A percentile compares a stretch with the other conserved stretches of the same genome.
These are phyloP conservation scores for Eriosoma lanigerum DNA, from an alignment of 1,140 invertebrate genomes.

Conservation along the genomic window DNA sequence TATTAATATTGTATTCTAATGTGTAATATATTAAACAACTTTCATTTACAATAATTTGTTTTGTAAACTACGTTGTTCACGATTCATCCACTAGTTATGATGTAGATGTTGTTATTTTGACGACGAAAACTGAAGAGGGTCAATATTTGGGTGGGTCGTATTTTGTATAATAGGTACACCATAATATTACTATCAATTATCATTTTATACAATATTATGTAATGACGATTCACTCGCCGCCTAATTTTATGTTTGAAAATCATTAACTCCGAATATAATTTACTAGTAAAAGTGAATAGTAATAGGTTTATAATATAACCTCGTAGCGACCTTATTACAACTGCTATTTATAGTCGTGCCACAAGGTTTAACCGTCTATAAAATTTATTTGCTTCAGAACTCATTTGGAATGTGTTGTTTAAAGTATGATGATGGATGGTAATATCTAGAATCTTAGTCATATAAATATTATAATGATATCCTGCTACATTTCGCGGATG, in stretches of 20 bases:
- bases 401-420: background rate
- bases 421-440: too few species aligned
- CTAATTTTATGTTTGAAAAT: background rate
- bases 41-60: too few species aligned
- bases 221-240: too few species aligned
- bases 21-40: too few species aligned
- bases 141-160: conserved; percentile 26
- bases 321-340: conserved; percentile 31
- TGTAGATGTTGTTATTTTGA: too few species aligned
- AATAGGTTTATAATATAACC: background rate
- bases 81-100: too few species aligned
- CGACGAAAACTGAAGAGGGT: background rate
- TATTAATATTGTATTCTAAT: too few species aligned
- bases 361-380: conserved; percentile 2
- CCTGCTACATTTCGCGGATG: background rate
- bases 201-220: too few species aligned
- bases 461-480: too few species aligned
- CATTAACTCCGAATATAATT: background rate
- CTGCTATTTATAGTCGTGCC: conserved; percentile 9
- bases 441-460: background rate
- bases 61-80: too few species aligned
- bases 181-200: too few species aligned
- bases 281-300: conserved; percentile 26
- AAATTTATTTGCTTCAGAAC: conserved; percentile 1
- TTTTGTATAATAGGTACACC: too few species aligned